Percentiles rank a stretch among this genome's conserved stretches.
Conservation (phyloP, 2,113 vertebrate species). For the Barbus barbus region DNA sequence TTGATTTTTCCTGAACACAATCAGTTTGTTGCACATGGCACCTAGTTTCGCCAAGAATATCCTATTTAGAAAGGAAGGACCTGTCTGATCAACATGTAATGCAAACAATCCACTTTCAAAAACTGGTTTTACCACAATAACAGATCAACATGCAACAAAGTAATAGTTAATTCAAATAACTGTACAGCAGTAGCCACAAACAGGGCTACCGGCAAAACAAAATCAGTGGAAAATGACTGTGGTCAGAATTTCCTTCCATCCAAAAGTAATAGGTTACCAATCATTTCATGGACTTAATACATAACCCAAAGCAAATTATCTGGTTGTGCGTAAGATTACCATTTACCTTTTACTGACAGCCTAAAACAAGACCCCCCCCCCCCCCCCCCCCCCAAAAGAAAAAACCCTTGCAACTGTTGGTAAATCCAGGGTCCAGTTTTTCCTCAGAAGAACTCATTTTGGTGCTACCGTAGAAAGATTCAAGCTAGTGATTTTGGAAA, state of each 20-base stretch:
- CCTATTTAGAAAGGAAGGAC: background rate
- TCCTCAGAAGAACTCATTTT: background rate
- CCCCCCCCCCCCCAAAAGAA: background rate
- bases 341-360: background rate
- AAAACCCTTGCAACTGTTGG: background rate
- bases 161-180: background rate
- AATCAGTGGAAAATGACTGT: background rate
- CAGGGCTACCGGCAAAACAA: background rate
- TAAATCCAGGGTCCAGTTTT: background rate
- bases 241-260: background rate
- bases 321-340: background rate
- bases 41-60: background rate
- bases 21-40: background rate
- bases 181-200: background rate
- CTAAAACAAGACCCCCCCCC: background rate
- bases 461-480: background rate
- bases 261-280: background rate
- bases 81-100: background rate
- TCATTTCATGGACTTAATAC: slow-evolving; percentile 1
- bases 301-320: background rate
- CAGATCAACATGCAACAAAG: no score
- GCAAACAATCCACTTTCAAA: background rate
- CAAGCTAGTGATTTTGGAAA: background rate
- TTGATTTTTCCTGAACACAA: background rate
- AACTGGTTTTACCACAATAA: background rate